Percentiles rank a stretch among this genome's conserved stretches.
phyloP scores from a whole-genome alignment of 2,113 vertebrate genomes.

The Catharus minimus region DNA sequence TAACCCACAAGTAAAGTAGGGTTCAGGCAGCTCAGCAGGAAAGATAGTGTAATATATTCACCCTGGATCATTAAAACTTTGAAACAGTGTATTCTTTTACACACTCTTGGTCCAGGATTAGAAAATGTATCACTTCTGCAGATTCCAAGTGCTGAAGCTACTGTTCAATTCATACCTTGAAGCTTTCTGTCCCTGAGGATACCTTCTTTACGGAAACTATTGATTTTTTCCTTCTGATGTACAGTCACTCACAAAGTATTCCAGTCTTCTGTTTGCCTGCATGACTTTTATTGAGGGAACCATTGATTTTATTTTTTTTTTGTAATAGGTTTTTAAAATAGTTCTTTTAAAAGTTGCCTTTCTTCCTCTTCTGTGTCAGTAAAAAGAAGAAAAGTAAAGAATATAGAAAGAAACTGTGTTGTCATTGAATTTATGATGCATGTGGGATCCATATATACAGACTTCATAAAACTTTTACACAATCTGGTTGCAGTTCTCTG shows the following conservation, averaged over 20 bases:
- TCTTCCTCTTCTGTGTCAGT: not conserved
- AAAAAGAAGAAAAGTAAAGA: not conserved
- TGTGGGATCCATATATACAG: not conserved
- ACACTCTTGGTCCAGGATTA: conserved; percentile 14
- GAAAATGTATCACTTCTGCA: conserved; percentile 23
- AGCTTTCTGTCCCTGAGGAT: conserved; percentile 34
- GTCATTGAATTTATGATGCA: not conserved
- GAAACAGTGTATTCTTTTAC: not conserved
- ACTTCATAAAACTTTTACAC: not conserved
- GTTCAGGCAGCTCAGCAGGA: not conserved
- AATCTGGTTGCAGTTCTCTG: not conserved
- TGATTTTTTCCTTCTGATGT: conserved; percentile 55
- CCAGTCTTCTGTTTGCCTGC: conserved; percentile 4
- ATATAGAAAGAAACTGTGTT: not conserved
- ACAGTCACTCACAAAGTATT: conserved; percentile 46
- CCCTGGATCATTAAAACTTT: conserved; percentile 16
- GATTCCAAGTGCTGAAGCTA: not conserved
- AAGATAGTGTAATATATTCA: conserved; percentile 3
- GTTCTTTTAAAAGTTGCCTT: conserved; percentile 11
- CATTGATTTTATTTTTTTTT: conserved; percentile 36
- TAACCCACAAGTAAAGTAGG: not conserved
- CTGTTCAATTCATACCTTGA: conserved; percentile 27
- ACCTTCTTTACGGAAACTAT: conserved; percentile 30
- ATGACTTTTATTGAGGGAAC: conserved; percentile 25
- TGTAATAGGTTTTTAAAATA: not conserved